Evolutionary conservation across 2,888 invertebrate species (phyloP).

Genomic region (Rhabditoides inermis): DNA sequence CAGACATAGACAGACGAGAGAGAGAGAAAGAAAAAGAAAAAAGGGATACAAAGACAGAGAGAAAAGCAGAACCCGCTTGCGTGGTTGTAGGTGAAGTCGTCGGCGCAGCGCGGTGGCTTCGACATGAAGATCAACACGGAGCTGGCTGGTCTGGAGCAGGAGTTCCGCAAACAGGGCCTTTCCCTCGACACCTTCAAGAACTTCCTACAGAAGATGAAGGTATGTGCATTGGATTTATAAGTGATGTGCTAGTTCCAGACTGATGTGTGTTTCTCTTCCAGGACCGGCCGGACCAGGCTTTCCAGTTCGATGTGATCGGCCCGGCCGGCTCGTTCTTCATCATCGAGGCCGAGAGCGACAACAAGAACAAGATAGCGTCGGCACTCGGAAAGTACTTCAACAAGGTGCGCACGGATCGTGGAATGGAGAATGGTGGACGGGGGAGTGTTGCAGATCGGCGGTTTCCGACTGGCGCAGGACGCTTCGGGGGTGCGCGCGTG

Average conservation of each 20-base stretch:
- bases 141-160: slow-evolving; percentile 34
- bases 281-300: slow-evolving; percentile 41
- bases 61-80: background rate
- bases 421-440: no score
- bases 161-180: slow-evolving; percentile 35
- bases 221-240: background rate
- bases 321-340: slow-evolving; percentile 43
- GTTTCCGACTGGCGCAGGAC: slow-evolving; percentile 37
- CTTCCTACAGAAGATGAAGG: slow-evolving; percentile 35
- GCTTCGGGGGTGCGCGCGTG: slow-evolving; percentile 27
- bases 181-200: slow-evolving; percentile 44
- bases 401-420: no score
- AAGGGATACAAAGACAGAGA: no score
- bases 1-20: no score
- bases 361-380: slow-evolving; percentile 23
- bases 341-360: slow-evolving; percentile 39
- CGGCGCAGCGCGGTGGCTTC: slow-evolving; percentile 33
- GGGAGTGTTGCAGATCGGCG: slow-evolving; percentile 24
- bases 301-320: slow-evolving; percentile 40
- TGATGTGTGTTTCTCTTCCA: slow-evolving; percentile 10
- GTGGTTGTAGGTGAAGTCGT: slow-evolving; percentile 19
- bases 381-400: slow-evolving; percentile 36
- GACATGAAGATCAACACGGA: slow-evolving; percentile 42
- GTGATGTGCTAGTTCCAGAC: background rate
- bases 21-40: no score